These are phyloP conservation scores for Suillia variegata DNA, from an alignment of 2,888 invertebrate species.

Conservation along the genomic window DNA sequence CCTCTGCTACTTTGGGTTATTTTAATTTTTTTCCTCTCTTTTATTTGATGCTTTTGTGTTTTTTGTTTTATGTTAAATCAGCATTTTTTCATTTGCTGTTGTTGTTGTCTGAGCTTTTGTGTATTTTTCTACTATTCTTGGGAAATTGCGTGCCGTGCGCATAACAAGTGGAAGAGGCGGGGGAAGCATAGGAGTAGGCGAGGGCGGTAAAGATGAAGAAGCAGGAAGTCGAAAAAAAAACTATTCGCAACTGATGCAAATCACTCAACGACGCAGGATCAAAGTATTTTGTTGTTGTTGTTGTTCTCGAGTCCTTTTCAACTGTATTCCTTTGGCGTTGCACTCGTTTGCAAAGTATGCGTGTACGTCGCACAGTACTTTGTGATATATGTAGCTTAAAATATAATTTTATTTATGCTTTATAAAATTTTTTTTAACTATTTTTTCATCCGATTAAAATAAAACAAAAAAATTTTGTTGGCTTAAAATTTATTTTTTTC, in stretches of 20 bases:
- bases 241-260: slow-evolving; percentile 25
- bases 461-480: no score
- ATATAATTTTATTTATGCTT: no score
- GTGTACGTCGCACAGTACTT: no score
- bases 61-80: slow-evolving; percentile 14
- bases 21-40: neutral
- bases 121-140: neutral
- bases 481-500: no score
- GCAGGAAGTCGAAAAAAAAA: no score
- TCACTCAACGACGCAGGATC: slow-evolving; percentile 26
- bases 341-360: neutral
- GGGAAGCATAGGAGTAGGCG: no score
- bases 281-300: slow-evolving; percentile 26
- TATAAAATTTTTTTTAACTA: no score
- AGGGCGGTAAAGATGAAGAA: no score
- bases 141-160: slow-evolving; percentile 17
- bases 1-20: neutral
- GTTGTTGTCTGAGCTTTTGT: neutral
- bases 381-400: no score
- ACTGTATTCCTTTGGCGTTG: slow-evolving; percentile 7
- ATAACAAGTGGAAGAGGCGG: no score
- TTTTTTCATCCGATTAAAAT: no score
- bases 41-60: neutral
- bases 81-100: slow-evolving; percentile 10
- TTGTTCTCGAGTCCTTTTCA: neutral